Base-by-base conservation (phyloP, 2,113 vertebrate species). In the Octodon degus region DNA sequence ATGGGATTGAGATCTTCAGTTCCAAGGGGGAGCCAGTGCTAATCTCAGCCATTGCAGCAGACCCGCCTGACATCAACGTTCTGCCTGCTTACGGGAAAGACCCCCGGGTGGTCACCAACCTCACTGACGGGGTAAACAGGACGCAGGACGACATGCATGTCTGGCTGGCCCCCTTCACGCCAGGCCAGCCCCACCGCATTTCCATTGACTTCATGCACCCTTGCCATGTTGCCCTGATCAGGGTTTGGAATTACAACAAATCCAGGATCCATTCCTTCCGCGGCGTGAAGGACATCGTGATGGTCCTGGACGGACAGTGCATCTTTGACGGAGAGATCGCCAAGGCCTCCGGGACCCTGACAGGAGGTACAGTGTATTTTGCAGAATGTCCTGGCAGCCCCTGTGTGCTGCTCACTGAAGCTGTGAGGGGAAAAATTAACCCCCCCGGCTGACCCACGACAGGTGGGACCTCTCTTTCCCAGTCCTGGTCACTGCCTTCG, bases 171-270 rank as follows among this genome's bases (percentile, higher is more conserved):
- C 99, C 99, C 0, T 99, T 99, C 98, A 99, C 99, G 0, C 98
- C 98, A 0, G 99, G 99, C 32, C 98, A 98, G 62, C 94, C 96
- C 83, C 99, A 99, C 98, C 98, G 98, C 24, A 96, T 99, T 96
- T 98, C 98, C 62, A 94, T 99, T 79, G 98, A 99, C 96, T 99
- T 99, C 63, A 97, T 85, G n/a, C 96, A 97, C 40, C 96, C 98
- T 24, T 99, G 98, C 97, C 99, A 99, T 65, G 98, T 99, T 1
- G 99, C 99, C 70, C 99, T 99, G 99, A 99, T 99, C 93, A 99
- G 99, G 24, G 98, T 99, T 86, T 99, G 99, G 99, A 99, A 99
- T 98, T 99, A 99, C 97, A 99, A 99, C 97, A 99, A 99, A 96
- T 99, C 99, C 0, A 99, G 99, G 43, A 99, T 99, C 55, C 99